Percentiles rank a stretch among this genome's conserved stretches.
These are phyloP conservation scores for Gisinianus flammeolus DNA, from an alignment of 2,888 invertebrate species.

Conservation along the genomic window DNA sequence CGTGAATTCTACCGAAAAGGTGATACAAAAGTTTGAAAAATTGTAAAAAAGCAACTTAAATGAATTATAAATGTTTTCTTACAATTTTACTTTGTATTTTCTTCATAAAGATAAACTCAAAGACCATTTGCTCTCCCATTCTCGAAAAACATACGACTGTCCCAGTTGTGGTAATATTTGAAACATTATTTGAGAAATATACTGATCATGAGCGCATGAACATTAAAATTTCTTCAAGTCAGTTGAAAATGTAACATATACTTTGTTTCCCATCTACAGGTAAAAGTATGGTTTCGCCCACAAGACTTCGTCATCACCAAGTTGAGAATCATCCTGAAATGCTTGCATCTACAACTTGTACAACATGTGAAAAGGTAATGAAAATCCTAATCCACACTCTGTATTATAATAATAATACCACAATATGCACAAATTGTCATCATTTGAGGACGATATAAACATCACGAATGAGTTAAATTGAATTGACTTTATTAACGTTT, in stretches of 20 bases:
- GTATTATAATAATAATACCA: no score
- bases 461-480: no score
- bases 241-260: neutral
- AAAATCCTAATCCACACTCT: no score
- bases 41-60: neutral
- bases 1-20: conserved; percentile 71
- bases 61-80: conserved; percentile 36
- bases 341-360: conserved; percentile 44
- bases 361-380: conserved; percentile 41
- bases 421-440: no score
- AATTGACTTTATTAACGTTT: no score
- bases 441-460: no score
- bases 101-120: conserved; percentile 65
- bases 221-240: neutral
- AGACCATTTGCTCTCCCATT: conserved; percentile 69
- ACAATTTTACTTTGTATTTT: conserved; percentile 16
- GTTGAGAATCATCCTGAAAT: conserved; percentile 47
- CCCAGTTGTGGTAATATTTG: conserved; percentile 45
- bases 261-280: neutral
- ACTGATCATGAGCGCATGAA: no score
- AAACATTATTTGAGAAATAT: no score
- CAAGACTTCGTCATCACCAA: conserved; percentile 46
- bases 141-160: conserved; percentile 45
- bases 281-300: conserved; percentile 47
- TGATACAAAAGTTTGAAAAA: neutral